Evolutionary conservation across 2,797 vertebrate genomes (phyloP), one percentile per base, ranked within the genome.

Genomic region (Cryptoblepharus egeriae): DNA sequence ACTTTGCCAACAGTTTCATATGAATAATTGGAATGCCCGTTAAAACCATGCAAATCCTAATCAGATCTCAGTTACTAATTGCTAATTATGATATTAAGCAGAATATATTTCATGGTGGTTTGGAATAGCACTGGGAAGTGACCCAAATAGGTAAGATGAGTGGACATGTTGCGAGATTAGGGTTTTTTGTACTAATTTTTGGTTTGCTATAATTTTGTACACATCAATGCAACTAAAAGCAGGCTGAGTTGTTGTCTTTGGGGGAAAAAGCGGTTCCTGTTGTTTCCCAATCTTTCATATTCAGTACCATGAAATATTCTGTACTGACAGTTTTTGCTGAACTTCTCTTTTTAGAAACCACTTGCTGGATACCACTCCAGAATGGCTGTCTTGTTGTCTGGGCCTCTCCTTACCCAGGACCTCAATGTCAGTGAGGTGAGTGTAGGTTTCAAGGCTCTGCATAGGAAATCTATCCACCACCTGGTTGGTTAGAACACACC

Each of bases 331-430:
- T 39, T 39, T 64, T 10, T 69, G 24, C 26, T 67, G n/a, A 77
- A 75, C 68, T 79, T 63, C 42, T 61, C 55, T 10, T 76, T 58
- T 11, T 52, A 92, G 89, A 90, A 88, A 45, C 67, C 35, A 24
- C 22, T 49, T 58, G 75, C 60, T 67, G 71, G 81, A 57, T 83
- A 83, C 45, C 75, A 91, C 75, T 95, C 89, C 35, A 94, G 84
- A 70, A 93, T 90, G 88, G 88, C 89, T 55, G 73, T 88, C 55
- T 84, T 94, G 39, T 80, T 93, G 30, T 92, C 90, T 79, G 91
- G 92, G 67, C 88, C 86, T 24, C 88, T 94, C 37, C 80, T 93
- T 85, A 91, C 84, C 73, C 91, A 93, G 81, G 90, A 90, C 32
- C 79, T 92, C 75, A 87, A 87, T 77, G 61, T 91, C 73, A 91